Evolutionary conservation across 2,113 vertebrate species (phyloP), one percentile per base, ranked within the genome.

Genomic region (Notothenia coriiceps): DNA sequence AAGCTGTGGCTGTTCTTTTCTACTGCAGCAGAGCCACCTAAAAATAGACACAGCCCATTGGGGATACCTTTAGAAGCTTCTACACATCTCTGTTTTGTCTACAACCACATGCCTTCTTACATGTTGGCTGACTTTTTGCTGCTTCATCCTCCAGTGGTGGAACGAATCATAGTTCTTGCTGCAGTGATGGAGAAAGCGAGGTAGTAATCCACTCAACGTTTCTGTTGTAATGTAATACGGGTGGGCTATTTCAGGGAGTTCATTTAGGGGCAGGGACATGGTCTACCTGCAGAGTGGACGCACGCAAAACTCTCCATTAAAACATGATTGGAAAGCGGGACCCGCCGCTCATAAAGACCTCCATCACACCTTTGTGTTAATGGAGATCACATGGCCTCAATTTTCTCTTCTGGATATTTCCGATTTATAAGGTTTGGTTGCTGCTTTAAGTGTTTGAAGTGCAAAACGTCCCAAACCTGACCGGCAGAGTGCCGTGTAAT

Each of bases 331-430:
- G 65, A 77, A 82, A 84, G 50, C 35, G 29, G 61, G 74, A 77
- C 68, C 63, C 71, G 33, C 12, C 43, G 57, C 29, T 68, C 56
- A 56, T n/a, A 49, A 43, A 60, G 55, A 70, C 47, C 55, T 73
- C 57, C 10, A 51, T 66, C 54, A 61, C 51, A 72, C 70, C 50
- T 83, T 40, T 67, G 40, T 75, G 80, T 74, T 82, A 87, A 87
- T 88, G 50, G 80, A 81, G 68, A 82, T 81, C 61, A 11, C 83
- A 35, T 50, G 69, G 84, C 88, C 74, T 79, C 83, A 75, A 54
- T 84, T 63, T 73, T 73, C 73, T 80, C 40, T 49, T 57, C 62
- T 80, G 47, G 43, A 74, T 76, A 11, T 79, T 80, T 69, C 61
- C 51, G 6, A 33, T 75, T 76, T 68, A 40, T 33, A 47, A 35